Conservation (phyloP, 2,113 vertebrate genomes). For the Pagrus major region DNA sequence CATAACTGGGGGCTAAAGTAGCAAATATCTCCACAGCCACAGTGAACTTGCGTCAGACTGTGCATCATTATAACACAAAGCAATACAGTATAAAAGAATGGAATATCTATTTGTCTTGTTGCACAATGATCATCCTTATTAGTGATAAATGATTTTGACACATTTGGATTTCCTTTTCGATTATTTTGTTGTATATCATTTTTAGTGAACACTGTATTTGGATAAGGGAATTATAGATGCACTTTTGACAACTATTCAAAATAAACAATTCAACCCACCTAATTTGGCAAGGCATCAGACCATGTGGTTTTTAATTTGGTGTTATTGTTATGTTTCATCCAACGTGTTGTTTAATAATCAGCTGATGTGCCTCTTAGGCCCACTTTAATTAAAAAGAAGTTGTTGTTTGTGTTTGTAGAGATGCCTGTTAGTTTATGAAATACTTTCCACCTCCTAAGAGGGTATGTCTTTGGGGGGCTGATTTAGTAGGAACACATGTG, state of each 20-base stretch:
- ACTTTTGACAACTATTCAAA: slow-evolving; percentile 68
- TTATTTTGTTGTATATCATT: slow-evolving; percentile 13
- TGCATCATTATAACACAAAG: too few relatives aligned
- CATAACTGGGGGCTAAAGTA: too few relatives aligned
- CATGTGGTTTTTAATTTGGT: slow-evolving; percentile 71
- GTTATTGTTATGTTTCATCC: slow-evolving; percentile 68
- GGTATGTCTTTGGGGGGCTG: slow-evolving; percentile 42
- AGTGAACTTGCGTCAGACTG: too few relatives aligned
- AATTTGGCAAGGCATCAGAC: slow-evolving; percentile 43
- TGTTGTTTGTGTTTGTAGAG: slow-evolving; percentile 67
- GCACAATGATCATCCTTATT: neutral
- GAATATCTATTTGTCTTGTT: too few relatives aligned
- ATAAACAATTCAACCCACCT: slow-evolving; percentile 59
- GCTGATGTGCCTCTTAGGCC: slow-evolving; percentile 46
- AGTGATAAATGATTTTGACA: neutral
- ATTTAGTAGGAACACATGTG: slow-evolving; percentile 34
- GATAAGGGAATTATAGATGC: slow-evolving; percentile 53
- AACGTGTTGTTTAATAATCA: slow-evolving; percentile 53
- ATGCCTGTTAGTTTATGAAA: slow-evolving; percentile 54
- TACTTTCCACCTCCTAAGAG: slow-evolving; percentile 19
- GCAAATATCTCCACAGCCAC: too few relatives aligned
- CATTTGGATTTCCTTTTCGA: neutral
- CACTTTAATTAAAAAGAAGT: slow-evolving; percentile 71
- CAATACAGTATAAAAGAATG: too few relatives aligned
- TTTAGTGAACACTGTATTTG: neutral